A percentile compares a stretch with the other conserved stretches of the same genome.
phyloP scores from a whole-genome alignment of 2,113 vertebrate genomes.

The Apistogramma diplotaenia region DNA sequence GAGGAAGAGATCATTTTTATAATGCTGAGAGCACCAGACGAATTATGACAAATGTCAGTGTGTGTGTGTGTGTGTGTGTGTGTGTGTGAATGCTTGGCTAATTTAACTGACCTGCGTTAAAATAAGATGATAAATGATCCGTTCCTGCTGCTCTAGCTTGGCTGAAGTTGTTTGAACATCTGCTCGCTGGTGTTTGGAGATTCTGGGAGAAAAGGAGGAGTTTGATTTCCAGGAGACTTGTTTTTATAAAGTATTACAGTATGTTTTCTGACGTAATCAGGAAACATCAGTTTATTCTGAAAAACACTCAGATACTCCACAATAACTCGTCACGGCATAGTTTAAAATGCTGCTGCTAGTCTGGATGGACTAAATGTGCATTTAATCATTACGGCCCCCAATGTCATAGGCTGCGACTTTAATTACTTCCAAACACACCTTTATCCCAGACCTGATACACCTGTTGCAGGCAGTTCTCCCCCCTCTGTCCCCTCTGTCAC shows the following conservation, averaged over 20 bases:
- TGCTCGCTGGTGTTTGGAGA: too few relatives aligned
- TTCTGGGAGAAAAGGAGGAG: background rate
- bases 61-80: background rate
- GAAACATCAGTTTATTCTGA: background rate
- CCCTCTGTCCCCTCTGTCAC: too few relatives aligned
- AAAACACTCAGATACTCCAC: background rate
- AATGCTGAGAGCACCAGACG: background rate
- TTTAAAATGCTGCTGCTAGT: background rate
- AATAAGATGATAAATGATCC: background rate
- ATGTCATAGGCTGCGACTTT: background rate
- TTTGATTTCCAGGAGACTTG: background rate
- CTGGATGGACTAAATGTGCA: background rate
- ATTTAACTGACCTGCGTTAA: background rate
- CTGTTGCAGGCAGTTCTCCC: background rate
- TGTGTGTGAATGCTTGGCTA: background rate
- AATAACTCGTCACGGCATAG: background rate
- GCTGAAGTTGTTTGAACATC: too few relatives aligned
- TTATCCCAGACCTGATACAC: background rate
- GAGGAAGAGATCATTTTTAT: slow-evolving; percentile 22
- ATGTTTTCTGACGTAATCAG: background rate
- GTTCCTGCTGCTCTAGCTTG: background rate
- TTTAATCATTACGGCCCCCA: too few relatives aligned
- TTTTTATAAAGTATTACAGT: background rate
- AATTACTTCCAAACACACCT: background rate
- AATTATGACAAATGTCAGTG: background rate